Conservation (phyloP, 2,113 vertebrate genomes). For the Chloroceryle aenea region DNA sequence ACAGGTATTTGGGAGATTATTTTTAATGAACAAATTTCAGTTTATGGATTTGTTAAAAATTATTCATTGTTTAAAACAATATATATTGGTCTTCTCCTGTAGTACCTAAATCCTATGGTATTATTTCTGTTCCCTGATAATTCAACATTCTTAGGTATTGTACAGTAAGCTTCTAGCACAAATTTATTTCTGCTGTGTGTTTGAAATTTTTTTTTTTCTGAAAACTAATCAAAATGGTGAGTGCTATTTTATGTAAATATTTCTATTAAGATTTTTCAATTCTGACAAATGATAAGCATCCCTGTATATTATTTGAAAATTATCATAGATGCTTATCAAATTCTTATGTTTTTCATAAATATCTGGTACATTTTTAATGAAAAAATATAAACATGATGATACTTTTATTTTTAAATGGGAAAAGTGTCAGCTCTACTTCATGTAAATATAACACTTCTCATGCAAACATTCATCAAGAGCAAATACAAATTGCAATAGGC, state of each 20-base stretch:
- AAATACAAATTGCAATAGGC: not conserved
- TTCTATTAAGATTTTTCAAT: not conserved
- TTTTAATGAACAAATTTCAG: not conserved
- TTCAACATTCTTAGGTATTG: not conserved
- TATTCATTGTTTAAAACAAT: not conserved
- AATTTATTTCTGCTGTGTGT: not conserved
- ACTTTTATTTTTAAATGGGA: not conserved
- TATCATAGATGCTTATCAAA: not conserved
- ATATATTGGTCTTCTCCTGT: not conserved
- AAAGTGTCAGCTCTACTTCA: not conserved
- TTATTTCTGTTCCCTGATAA: not conserved
- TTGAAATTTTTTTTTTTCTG: not conserved
- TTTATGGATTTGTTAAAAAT: not conserved
- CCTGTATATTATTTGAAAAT: not conserved
- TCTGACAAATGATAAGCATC: not conserved
- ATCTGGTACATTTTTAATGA: not conserved
- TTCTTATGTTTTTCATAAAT: not conserved
- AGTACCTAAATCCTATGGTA: not conserved
- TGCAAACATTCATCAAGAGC: not conserved
- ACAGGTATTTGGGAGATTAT: not conserved
- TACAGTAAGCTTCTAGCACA: not conserved
- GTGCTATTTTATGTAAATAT: not conserved
- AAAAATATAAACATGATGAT: not conserved
- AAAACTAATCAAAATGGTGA: not conserved
- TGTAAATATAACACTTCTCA: not conserved